Percentiles rank a stretch among this genome's conserved stretches.
phyloP scores from a whole-genome alignment of 2,888 invertebrate genomes.

The Chironomus riparius region DNA sequence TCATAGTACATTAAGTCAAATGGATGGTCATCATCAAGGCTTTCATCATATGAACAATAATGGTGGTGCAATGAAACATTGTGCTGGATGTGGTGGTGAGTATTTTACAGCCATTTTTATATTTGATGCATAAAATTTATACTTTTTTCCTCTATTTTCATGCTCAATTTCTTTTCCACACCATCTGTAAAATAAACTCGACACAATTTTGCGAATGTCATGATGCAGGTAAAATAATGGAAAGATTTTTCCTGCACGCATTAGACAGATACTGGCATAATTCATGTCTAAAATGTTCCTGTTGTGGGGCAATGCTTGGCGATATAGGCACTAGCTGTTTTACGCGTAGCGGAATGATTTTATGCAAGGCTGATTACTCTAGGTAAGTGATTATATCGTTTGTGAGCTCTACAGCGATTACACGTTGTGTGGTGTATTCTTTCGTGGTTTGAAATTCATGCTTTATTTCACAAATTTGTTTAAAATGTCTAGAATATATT shows the following conservation, averaged over 20 bases:
- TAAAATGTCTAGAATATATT: background rate
- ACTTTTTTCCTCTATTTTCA: background rate
- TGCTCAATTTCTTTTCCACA: no score
- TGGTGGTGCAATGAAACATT: conserved; percentile 56
- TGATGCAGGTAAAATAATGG: conserved; percentile 60
- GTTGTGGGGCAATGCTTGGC: conserved; percentile 79
- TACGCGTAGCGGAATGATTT: conserved; percentile 86
- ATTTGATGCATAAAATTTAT: background rate
- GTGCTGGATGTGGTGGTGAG: conserved; percentile 79
- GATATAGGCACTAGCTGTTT: conserved; percentile 89
- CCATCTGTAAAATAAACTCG: no score
- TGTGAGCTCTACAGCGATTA: background rate
- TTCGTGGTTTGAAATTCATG: background rate
- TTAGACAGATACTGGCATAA: conserved; percentile 95
- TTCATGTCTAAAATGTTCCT: conserved; percentile 87
- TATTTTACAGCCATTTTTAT: background rate
- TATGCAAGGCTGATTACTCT: conserved; percentile 91
- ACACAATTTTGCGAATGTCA: no score
- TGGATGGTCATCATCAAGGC: conserved; percentile 31
- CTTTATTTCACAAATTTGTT: background rate
- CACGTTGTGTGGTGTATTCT: background rate
- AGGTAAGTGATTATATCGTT: conserved; percentile 55
- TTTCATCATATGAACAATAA: conserved; percentile 36
- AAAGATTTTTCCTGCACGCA: conserved; percentile 84
- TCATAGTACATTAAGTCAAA: conserved; percentile 33